Evolutionary conservation across 2,797 vertebrate species (phyloP), one percentile per base, ranked within the genome.

Genomic region (Glyptemys insculpta): DNA sequence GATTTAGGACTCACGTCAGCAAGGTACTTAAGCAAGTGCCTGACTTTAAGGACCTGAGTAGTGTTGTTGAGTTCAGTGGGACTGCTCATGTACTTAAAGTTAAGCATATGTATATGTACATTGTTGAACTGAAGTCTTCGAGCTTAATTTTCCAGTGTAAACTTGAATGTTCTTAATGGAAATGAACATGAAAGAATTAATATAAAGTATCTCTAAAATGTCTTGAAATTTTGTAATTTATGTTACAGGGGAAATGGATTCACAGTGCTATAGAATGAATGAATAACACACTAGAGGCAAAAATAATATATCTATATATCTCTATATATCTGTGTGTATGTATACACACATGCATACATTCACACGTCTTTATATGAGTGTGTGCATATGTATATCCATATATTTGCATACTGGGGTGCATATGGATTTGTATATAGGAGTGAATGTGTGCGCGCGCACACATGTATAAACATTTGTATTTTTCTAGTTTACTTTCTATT

Each of bases 261-360:
- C 44, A 78, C 44, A 78, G 41, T 78, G 25, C 15, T 78, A 49
- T 47, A 16, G 44, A 49, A 27, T 78, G 14, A 78, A 31, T 78
- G 54, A 0, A 0, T 50, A 88, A 10, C 4, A 1, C 1, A 19
- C 21, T 18, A 0, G 50, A 57, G 86, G 29, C 14, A 4, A 78
- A 15, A 78, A 49, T 78, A 49, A 44, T 25, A 74, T 12, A 53
- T 31, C 5, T 56, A 11, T 81, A 11, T 37, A 31, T 15, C 7
- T 37, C 8, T 31, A 56, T 41, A 16, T 54, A 6, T 79, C 5
- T 65, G 5, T 34, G 29, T 31, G 12, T 34, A 29, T 62, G 57
- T 62, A 27, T 23, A 44, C 72, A 44, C 68, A 74, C 23, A n/a
- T 6, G 19, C 37, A 74, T 14, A 74, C 68, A 74, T 25, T 41